Evolutionary conservation across 2,888 invertebrate genomes (phyloP), one percentile per base, ranked within the genome.

Genomic region (Ochropacha duplaris): DNA sequence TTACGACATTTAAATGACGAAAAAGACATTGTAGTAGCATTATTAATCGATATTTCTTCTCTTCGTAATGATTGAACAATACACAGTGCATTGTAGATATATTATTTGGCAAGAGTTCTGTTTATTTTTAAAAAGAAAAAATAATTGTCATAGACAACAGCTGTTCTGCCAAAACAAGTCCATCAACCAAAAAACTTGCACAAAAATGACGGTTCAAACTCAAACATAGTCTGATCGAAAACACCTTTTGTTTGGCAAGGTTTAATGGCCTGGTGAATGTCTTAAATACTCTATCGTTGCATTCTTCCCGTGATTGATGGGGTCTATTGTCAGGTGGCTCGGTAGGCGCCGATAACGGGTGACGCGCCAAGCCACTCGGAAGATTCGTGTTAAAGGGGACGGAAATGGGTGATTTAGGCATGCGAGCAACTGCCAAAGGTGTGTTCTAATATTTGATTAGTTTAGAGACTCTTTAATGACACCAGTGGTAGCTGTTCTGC

Each of bases 221-320:
- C 71, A 68, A 74, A 68, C 74, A 72, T 63, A 62, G 44, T 19
- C 57, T 61, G 63, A 72, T 70, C 79, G 74, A 80, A 83, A 84
- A 81, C 83, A 79, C 82, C 83, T 87, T 85, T 87, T 87, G 86
- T 87, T 77, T 74, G 66, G 78, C 78, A 66, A 64, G 69, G 78
- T 77, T 75, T 79, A 86, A 85, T 83, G 81, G 83, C 77, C 79
- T 76, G 80, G 73, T 83, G 82, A 82, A 78, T 75, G 80, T 71
- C 57, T 65, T 65, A 74, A 72, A 73, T 71, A 69, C 73, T 44
- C 74, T 71, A 77, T 76, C 78, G 74, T 65, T 70, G 73, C 75
- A 77, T 78, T 78, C 76, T 71, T 71, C 75, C 66, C 71, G 80
- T 92, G 92, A 92, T 92, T 90, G 91, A 92, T 92, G 89, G 83